Evolutionary conservation across 2,888 invertebrate species (phyloP).

Genomic region (Rhaphigaster nebulosa): DNA sequence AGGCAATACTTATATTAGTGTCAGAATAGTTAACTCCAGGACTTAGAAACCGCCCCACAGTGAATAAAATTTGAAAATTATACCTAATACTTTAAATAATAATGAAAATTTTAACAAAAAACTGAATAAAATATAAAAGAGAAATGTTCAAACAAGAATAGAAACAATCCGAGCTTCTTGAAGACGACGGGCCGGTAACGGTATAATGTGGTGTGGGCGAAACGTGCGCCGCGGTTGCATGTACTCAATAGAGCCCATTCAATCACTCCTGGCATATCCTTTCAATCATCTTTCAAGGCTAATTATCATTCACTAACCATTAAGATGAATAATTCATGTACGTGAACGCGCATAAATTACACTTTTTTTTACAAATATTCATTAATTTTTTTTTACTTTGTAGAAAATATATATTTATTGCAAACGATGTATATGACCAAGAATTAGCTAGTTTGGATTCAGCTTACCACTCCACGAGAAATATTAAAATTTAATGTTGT

Average conservation of each 20-base stretch:
- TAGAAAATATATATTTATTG: not conserved
- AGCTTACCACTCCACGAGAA: not conserved
- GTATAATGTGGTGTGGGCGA: not conserved
- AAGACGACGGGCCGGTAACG: not conserved
- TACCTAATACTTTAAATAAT: no score
- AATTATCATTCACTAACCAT: slow-evolving; percentile 13
- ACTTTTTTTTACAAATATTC: not conserved
- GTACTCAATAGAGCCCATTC: not conserved
- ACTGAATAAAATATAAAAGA: not conserved
- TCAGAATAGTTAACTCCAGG: no score
- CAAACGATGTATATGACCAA: not conserved
- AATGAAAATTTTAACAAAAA: not conserved
- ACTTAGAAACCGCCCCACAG: no score
- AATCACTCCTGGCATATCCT: not conserved
- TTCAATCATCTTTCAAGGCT: slow-evolving; percentile 7
- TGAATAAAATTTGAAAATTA: no score
- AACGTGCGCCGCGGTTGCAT: not conserved
- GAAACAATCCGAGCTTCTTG: not conserved
- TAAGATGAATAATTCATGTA: not conserved
- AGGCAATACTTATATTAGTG: no score
- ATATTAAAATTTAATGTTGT: not conserved
- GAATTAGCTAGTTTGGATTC: not conserved
- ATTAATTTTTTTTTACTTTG: not conserved
- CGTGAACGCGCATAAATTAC: not conserved
- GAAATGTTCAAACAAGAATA: not conserved